These are phyloP conservation scores for Drosophila erecta DNA, from an alignment of 1,140 invertebrate species.

Conservation along the genomic window DNA sequence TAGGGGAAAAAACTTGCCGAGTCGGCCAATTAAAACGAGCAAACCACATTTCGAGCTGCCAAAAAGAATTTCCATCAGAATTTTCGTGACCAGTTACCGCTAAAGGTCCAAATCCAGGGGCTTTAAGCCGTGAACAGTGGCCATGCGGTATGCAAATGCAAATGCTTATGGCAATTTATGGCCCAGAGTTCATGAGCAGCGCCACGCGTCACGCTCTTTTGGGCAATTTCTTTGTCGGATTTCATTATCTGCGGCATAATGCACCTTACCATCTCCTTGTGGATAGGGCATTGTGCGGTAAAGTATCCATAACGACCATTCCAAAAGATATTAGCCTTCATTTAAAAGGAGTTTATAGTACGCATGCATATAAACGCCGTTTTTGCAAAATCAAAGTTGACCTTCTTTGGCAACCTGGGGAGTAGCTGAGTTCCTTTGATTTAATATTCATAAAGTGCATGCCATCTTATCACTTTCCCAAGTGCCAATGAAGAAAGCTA, in stretches of 20 bases:
- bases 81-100: slow-evolving; percentile 29
- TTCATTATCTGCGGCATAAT: slow-evolving; percentile 57
- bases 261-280: slow-evolving; percentile 33
- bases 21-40: slow-evolving; percentile 45
- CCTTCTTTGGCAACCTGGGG: not conserved
- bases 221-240: slow-evolving; percentile 76
- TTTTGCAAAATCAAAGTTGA: not conserved
- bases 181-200: slow-evolving; percentile 74
- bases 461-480: too few relatives aligned
- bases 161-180: slow-evolving; percentile 72
- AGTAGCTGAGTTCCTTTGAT: not conserved
- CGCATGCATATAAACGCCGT: not conserved
- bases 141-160: slow-evolving; percentile 47
- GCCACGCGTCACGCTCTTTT: slow-evolving; percentile 70
- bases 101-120: slow-evolving; percentile 9
- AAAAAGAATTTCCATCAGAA: slow-evolving; percentile 60
- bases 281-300: slow-evolving; percentile 67
- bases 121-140: not conserved
- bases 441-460: not conserved
- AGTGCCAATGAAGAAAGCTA: not conserved
- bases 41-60: slow-evolving; percentile 51
- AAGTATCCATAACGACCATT: slow-evolving; percentile 46
- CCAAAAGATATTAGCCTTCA: slow-evolving; percentile 31
- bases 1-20: slow-evolving; percentile 20
- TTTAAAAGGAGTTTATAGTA: slow-evolving; percentile 14